Evolutionary conservation across 1,140 invertebrate genomes (phyloP), one percentile per base, ranked within the genome.

Genomic region (Zophobas atratus): DNA sequence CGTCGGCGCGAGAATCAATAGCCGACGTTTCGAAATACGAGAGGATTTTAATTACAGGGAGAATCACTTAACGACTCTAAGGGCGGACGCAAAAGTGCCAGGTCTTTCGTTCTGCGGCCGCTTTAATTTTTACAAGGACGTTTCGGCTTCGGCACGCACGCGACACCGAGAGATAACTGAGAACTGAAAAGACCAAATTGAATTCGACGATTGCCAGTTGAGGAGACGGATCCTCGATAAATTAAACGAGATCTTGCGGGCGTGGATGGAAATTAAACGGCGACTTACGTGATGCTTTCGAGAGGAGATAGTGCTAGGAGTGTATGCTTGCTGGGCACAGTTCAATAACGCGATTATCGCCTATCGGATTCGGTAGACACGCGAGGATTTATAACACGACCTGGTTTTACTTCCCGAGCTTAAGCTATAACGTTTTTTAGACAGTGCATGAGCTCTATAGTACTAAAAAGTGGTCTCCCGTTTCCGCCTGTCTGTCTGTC

Each of bases 1-100:
- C n/a, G 5, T 39, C 56, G 56, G 36, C 56, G 34, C 34, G 33
- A 35, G 56, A 57, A 60, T 60, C 56, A 39, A 60, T 60, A 60
- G 56, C 56, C 36, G 56, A 60, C 56, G 56, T 60, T 60, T 60
- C 56, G 38, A 33, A 60, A 60, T 60, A 39, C 5, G 6, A 60
- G 56, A 60, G 56, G 56, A 60, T 60, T 60, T 60, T 60, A 60
- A 60, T 60, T 60, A 60, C 56, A 8, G 34, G 56, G 3, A 3
- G 36, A 60, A 39, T 60, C 33, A 60, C 55, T 57, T 57, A 33
- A 34, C 56, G 56, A 38, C 36, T 39, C 38, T 60, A 46, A 46
- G 43, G 8, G 43, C 20, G 20, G 20, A 20, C 53, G 5, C 53
- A 55, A 60, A 8, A 36, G 56, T 35, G 56, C 2, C 35, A 39